Conservation (phyloP, 2,888 invertebrate genomes). For the Escarpia spicata region DNA sequence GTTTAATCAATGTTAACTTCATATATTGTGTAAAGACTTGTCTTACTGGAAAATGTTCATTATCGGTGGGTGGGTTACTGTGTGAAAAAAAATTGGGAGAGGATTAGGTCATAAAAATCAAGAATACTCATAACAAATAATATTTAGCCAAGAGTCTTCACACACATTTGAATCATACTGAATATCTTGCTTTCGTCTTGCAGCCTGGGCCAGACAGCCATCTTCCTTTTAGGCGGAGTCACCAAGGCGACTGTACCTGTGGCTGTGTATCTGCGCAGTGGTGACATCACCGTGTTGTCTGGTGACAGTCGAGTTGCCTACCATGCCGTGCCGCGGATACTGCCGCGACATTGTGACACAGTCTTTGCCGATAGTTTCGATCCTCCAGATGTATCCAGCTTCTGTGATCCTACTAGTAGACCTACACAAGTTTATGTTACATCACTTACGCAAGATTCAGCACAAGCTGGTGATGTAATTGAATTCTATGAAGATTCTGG, state of each 20-base stretch:
- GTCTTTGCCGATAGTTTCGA: slow-evolving; percentile 5
- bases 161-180: slow-evolving; percentile 46
- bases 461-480: background rate
- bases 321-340: slow-evolving; percentile 92
- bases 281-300: slow-evolving; percentile 92
- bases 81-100: no score
- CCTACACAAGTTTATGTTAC: background rate
- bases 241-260: slow-evolving; percentile 68
- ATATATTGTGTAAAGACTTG: no score
- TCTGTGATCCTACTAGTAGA: background rate
- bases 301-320: slow-evolving; percentile 84
- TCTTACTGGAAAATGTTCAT: no score
- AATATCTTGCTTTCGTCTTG: slow-evolving; percentile 37
- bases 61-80: no score
- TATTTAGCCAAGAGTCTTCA: background rate
- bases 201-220: slow-evolving; percentile 94
- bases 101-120: no score
- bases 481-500: background rate
- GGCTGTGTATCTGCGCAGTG: slow-evolving; percentile 80
- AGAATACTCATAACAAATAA: background rate
- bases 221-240: slow-evolving; percentile 90
- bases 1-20: no score
- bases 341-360: slow-evolving; percentile 30
- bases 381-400: background rate
- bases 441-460: background rate